Evolutionary conservation across 1,140 invertebrate species (phyloP), one percentile per base, ranked within the genome.

Genomic region (Elysia chlorotica): DNA sequence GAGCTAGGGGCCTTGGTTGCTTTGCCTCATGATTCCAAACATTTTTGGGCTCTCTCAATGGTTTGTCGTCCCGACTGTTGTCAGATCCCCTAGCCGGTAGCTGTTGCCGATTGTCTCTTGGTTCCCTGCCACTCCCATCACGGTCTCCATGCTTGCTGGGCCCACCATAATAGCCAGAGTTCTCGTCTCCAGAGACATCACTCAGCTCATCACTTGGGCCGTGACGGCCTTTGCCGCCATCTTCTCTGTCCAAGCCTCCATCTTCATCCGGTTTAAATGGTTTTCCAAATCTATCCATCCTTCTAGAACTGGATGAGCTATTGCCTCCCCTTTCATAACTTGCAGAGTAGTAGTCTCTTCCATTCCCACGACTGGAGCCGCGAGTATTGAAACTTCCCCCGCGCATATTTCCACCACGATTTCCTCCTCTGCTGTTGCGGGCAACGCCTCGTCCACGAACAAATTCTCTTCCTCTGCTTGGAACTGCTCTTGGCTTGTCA

Each of bases 181-280:
- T 14, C n/a, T 48, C n/a, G 41, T 87, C 84, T 25, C 81, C 81
- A 65, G 85, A 86, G 2, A 82, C 77, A 67, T 87, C 86, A 79
- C 83, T 86, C 62, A 86, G 85, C 67, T 87, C 85, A 77, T 83
- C 84, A 35, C 71, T 74, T 23, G 77, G 80, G 30, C 81, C 77
- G 14, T 81, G 76, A 57, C 83, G 76, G 33, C 76, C 76, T 10
- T 41, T 70, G n/a, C 54, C 57, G 23, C 67, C 68, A 28, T 75
- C 75, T 3, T 69, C 38, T 78, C 83, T 76, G 78, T 74, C 33
- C 48, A 48, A 65, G 68, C 70, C 53, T 62, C 35, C 35, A 65
- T 48, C 30, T 73, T 73, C 41, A 73, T 71, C 48, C n/a, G n/a
- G n/a, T n/a, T n/a, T n/a, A 65, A 70, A 37, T 65, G 67, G 10